Evolutionary conservation across 2,888 invertebrate species (phyloP).

Genomic region (Arctia plantaginis): DNA sequence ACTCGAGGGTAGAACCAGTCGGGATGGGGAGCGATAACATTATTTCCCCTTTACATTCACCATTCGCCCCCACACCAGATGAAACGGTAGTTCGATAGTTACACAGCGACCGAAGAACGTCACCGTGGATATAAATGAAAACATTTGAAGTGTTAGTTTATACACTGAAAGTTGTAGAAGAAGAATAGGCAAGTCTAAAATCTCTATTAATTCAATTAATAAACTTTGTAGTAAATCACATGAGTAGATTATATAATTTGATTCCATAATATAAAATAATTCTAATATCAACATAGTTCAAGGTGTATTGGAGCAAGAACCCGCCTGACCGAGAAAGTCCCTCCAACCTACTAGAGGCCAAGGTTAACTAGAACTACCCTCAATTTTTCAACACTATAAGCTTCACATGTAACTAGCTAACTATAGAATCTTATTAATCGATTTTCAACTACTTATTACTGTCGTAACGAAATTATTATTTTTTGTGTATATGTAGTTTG

Average conservation of each 20-base stretch:
- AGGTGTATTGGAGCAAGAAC: background rate
- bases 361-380: background rate
- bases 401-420: background rate
- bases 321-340: background rate
- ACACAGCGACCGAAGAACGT: conserved; percentile 55
- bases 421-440: background rate
- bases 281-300: too few relatives aligned
- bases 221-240: too few relatives aligned
- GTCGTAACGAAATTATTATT: background rate
- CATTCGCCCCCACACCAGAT: conserved; percentile 55
- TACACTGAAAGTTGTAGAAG: background rate
- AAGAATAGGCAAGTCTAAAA: background rate
- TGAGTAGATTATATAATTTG: too few relatives aligned
- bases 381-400: background rate
- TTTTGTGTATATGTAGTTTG: background rate
- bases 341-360: background rate
- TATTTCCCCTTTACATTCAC: conserved; percentile 65
- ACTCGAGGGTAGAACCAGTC: conserved; percentile 47
- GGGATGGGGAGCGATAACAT: conserved; percentile 60
- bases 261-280: too few relatives aligned
- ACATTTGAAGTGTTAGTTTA: conserved; percentile 6
- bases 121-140: conserved; percentile 15
- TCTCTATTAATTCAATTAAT: background rate
- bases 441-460: background rate
- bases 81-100: conserved; percentile 62